These are phyloP conservation scores for Columba janthina DNA, from an alignment of 2,113 vertebrate species.

Conservation along the genomic window DNA sequence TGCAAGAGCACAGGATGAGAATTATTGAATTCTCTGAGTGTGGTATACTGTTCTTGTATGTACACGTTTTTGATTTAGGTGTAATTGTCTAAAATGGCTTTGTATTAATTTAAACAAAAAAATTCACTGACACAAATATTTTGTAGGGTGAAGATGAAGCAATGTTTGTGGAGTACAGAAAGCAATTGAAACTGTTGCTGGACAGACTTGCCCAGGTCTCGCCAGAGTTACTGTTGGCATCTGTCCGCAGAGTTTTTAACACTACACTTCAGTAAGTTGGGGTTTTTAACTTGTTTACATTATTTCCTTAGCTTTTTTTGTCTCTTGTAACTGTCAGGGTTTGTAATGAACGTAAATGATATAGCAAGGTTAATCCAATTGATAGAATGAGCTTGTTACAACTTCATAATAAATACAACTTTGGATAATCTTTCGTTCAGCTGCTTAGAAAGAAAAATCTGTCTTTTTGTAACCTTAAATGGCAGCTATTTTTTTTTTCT, in stretches of 20 bases:
- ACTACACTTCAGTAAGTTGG: slow-evolving; percentile 89
- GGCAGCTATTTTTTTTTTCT: neutral
- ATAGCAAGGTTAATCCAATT: neutral
- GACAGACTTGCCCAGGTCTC: slow-evolving; percentile 96
- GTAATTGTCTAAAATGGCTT: neutral
- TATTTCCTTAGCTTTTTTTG: neutral
- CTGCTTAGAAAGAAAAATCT: neutral
- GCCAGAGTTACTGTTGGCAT: slow-evolving; percentile 90
- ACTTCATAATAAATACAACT: neutral
- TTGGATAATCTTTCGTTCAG: neutral
- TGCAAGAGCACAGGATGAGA: neutral
- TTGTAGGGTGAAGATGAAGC: slow-evolving; percentile 96
- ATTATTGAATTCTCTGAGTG: neutral
- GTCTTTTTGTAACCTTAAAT: neutral
- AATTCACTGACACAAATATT: neutral
- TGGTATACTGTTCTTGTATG: neutral
- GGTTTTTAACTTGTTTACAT: neutral
- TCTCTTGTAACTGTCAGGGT: neutral
- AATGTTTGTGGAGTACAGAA: slow-evolving; percentile 99
- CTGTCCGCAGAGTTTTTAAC: slow-evolving; percentile 90
- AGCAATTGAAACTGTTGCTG: slow-evolving; percentile 94
- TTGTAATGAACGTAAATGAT: neutral
- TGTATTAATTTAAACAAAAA: neutral
- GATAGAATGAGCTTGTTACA: neutral
- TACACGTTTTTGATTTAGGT: neutral